These are phyloP conservation scores for Caenorhabditis panamensis DNA, from an alignment of 2,888 invertebrate genomes.

Conservation along the genomic window DNA sequence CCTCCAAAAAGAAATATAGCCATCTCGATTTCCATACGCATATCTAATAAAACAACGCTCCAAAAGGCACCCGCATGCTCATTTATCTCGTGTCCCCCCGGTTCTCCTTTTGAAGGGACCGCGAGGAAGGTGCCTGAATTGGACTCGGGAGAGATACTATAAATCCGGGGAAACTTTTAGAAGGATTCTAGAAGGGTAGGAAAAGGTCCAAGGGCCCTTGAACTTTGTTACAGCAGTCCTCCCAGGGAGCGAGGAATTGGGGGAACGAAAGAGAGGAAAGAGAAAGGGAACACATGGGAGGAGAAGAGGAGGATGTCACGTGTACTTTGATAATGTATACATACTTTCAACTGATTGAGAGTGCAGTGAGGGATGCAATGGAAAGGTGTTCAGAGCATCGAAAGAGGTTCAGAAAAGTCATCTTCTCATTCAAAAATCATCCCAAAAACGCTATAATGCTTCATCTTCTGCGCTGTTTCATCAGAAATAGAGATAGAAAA, in stretches of 20 bases:
- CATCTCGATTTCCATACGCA: too few species aligned
- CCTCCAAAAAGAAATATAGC: conserved; percentile 4
- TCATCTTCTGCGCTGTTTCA: too few species aligned
- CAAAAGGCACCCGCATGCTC: conserved; percentile 20
- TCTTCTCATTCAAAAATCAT: too few species aligned
- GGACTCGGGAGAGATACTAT: conserved; percentile 43
- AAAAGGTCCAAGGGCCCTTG: neutral
- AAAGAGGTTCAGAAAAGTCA: too few species aligned
- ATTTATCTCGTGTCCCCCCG: conserved; percentile 36
- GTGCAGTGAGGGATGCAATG: too few species aligned
- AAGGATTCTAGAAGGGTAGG: too few species aligned
- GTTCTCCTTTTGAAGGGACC: conserved; percentile 27
- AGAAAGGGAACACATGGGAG: conserved; percentile 1
- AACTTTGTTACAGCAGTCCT: neutral
- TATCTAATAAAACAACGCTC: conserved; percentile 8
- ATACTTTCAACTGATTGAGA: neutral
- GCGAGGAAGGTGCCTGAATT: conserved; percentile 37
- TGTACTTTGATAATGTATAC: neutral
- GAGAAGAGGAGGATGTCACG: neutral
- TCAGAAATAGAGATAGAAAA: too few species aligned
- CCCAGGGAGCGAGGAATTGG: neutral
- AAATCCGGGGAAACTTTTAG: neutral
- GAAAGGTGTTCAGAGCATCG: too few species aligned
- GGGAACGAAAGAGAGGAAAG: neutral
- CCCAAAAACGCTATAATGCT: too few species aligned